Evolutionary conservation across 2,113 vertebrate genomes (phyloP).

Genomic region (Erinaceus europaeus): DNA sequence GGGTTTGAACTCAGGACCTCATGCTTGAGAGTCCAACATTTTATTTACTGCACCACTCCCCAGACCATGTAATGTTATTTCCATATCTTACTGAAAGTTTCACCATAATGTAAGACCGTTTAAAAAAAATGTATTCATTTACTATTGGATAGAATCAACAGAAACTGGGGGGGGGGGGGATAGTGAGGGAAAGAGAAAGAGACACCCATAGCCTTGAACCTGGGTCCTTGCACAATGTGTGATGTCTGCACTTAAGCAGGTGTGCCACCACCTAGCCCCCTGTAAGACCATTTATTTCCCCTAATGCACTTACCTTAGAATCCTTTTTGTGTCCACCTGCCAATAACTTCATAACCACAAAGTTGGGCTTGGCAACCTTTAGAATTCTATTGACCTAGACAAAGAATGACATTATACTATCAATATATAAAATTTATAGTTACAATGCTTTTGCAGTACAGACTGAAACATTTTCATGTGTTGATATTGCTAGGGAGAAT

Average conservation of each 20-base stretch:
- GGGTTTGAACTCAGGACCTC: no score
- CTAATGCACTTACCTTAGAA: conserved; percentile 88
- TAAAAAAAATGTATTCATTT: no score
- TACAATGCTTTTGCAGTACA: neutral
- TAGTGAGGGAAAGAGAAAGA: no score
- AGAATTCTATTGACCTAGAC: conserved; percentile 93
- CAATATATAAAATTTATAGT: conserved; percentile 8
- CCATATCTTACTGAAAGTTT: neutral
- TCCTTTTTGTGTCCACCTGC: conserved; percentile 99
- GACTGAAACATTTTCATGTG: neutral
- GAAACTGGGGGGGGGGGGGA: no score
- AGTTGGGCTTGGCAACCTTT: conserved; percentile 98
- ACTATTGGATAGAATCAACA: no score
- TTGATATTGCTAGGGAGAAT: neutral
- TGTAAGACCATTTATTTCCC: neutral
- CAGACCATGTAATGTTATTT: no score
- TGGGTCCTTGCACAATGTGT: no score
- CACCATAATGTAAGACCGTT: neutral
- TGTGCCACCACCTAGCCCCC: no score
- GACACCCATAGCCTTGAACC: no score
- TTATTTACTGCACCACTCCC: no score
- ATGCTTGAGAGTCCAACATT: no score
- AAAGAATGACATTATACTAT: conserved; percentile 57
- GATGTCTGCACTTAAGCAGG: no score
- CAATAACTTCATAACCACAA: conserved; percentile 97